phyloP scores from a whole-genome alignment of 2,113 vertebrate species.

The Garra rufa region DNA sequence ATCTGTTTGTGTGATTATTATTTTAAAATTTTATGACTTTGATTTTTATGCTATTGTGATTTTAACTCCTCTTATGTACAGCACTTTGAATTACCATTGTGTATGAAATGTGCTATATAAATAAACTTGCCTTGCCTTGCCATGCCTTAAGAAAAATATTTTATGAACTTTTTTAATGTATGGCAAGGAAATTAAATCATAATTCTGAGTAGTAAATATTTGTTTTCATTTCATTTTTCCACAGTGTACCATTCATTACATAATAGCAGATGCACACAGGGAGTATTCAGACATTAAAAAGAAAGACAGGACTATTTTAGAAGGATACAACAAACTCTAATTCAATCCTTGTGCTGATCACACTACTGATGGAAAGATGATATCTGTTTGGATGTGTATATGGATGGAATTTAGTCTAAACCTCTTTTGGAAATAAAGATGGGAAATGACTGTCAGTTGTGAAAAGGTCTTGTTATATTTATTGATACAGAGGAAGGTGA shows the following conservation, averaged over 20 bases:
- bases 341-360: background rate
- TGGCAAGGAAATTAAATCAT: background rate
- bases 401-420: background rate
- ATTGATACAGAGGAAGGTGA: background rate
- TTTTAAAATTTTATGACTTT: too few species aligned
- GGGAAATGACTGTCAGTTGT: background rate
- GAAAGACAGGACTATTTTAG: background rate
- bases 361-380: background rate
- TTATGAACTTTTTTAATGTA: background rate
- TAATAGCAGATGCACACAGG: too few species aligned
- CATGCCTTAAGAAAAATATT: too few species aligned
- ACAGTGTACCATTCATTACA: too few species aligned
- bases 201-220: background rate
- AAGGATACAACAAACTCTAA: background rate
- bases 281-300: background rate
- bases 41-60: too few species aligned
- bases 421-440: background rate
- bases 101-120: too few species aligned
- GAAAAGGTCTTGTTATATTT: constrained; percentile 6
- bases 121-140: too few species aligned
- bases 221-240: background rate
- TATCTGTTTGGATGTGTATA: background rate
- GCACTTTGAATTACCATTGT: too few species aligned
- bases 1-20: too few species aligned
- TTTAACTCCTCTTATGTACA: too few species aligned